Base-by-base conservation (phyloP, 2,888 invertebrate species). In the Sisyra terminalis region DNA sequence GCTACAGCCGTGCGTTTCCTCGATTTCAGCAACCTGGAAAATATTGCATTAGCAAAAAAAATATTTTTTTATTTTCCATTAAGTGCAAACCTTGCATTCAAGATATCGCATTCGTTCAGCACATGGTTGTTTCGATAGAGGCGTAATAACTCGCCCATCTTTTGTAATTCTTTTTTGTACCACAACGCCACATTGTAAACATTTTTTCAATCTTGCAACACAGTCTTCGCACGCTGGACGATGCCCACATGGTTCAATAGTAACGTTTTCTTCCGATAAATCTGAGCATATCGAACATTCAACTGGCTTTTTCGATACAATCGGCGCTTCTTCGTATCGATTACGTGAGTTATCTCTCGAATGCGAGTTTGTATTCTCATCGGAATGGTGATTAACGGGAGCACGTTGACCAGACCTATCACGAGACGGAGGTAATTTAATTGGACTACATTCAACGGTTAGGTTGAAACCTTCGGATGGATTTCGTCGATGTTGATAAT, bases 1-100 rank as follows among this genome's bases (percentile, higher is more conserved):
- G 43, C 82, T 78, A 55, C 89, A 89, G 57, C 78, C 77, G 53
- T 83, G 79, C 13, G 83, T 80, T 55, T 89, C 88, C 57, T 89
- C 89, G 50, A 88, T 78, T 61, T 88, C 87, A 35, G 81, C 81
- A 46, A 88, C 78, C 61, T 83, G 79, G 50, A 76, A 77, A 61
- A 53, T 75, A 77, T 30, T 65, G 60, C 43, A 71, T 14, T 24
- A 29, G n/a, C 14, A 39, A 38, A 7, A 32, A 30, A 45, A 24
- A 14, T 13, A 24, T 48, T n/a, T 64, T 52, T 45, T 65, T 18
- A 24, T 2, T 24, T 13, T n/a, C n/a, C 17, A 17, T 16, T 15
- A 38, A 7, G 16, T 29, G 3, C 2, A 16, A 29, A 41, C 41
- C 9, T 43, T 43, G 16, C 43, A 43, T 38, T 43, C 43, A 3